Evolutionary conservation across 2,888 invertebrate genomes (phyloP).

Genomic region (Acholoe squamosa): DNA sequence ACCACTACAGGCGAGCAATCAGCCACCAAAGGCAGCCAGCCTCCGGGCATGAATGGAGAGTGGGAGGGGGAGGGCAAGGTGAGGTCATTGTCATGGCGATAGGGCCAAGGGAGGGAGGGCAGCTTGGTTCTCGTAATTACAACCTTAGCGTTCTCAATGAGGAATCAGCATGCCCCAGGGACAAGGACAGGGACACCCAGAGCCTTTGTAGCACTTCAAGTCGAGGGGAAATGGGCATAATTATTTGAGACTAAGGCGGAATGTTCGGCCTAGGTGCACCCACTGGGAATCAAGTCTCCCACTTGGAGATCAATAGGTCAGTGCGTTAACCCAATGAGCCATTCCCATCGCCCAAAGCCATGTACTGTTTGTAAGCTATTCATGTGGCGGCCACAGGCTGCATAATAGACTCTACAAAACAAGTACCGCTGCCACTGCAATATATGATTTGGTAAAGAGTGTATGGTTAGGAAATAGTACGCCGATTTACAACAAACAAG

Average conservation of each 20-base stretch:
- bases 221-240: background rate
- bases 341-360: background rate
- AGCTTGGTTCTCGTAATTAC: background rate
- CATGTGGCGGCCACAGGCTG: background rate
- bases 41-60: background rate
- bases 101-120: background rate
- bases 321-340: background rate
- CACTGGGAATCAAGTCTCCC: background rate
- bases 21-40: background rate
- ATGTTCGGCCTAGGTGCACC: background rate
- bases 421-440: too few species aligned
- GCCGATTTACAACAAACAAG: too few species aligned
- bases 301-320: conserved; percentile 10
- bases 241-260: conserved; percentile 8
- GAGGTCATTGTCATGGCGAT: conserved; percentile 20
- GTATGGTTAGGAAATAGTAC: too few species aligned
- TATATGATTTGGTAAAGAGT: too few species aligned
- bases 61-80: background rate
- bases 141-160: background rate
- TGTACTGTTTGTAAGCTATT: background rate
- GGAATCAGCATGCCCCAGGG: background rate
- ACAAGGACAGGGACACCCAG: background rate
- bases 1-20: background rate
- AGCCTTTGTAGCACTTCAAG: background rate
- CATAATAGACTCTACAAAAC: background rate